Conservation (phyloP, 2,888 invertebrate species). For the Tetanocera ferruginea region DNA sequence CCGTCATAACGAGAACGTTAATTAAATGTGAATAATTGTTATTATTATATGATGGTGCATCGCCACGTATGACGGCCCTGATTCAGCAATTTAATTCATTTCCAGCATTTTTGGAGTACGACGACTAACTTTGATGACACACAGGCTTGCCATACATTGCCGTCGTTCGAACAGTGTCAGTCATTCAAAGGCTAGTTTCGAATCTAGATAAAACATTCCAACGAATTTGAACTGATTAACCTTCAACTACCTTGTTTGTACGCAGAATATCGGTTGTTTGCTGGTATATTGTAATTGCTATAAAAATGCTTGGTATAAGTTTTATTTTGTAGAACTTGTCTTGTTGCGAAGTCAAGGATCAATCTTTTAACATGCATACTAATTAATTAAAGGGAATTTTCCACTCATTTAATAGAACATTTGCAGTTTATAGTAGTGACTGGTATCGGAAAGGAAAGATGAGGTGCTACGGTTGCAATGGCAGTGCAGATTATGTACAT, state of each 20-base stretch:
- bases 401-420: constrained; percentile 19
- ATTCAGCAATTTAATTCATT: constrained; percentile 1
- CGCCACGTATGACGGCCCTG: constrained; percentile 6
- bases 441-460: too few relatives aligned
- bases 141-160: constrained; percentile 15
- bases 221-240: background rate
- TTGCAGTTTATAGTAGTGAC: background rate
- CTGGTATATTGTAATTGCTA: too few relatives aligned
- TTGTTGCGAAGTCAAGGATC: constrained; percentile 10
- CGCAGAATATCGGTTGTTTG: too few relatives aligned
- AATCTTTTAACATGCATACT: background rate
- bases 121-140: constrained; percentile 22
- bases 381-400: constrained; percentile 16
- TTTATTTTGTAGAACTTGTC: constrained; percentile 16
- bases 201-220: constrained; percentile 3
- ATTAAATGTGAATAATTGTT: constrained; percentile 39
- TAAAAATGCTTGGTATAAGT: background rate
- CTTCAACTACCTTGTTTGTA: too few relatives aligned
- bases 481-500: too few relatives aligned
- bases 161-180: background rate
- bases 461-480: too few relatives aligned
- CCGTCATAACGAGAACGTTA: constrained; percentile 28
- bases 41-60: constrained; percentile 9
- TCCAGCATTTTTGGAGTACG: constrained; percentile 3
- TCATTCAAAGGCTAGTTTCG: background rate